Conservation (phyloP, 1,140 invertebrate genomes). For the Oedothorax gibbosus region DNA sequence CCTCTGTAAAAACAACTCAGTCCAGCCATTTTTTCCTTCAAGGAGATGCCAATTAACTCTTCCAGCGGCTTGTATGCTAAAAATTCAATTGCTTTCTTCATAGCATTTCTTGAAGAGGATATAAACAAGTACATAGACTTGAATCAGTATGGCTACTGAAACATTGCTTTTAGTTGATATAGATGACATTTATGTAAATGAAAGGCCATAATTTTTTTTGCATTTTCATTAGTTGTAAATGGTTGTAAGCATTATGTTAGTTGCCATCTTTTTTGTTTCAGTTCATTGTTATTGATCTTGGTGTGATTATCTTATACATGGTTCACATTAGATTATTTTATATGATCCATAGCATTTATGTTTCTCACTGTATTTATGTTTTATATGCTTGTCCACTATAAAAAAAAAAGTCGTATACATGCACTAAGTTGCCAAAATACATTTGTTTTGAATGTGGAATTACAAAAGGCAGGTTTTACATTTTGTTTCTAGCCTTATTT, state of each 20-base stretch:
- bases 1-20: slow-evolving; percentile 50
- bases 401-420: slow-evolving; percentile 35
- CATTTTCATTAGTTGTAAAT: slow-evolving; percentile 59
- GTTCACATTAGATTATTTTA: slow-evolving; percentile 48
- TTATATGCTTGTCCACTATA: slow-evolving; percentile 50
- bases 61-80: slow-evolving; percentile 49
- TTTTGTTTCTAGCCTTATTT: slow-evolving; percentile 17
- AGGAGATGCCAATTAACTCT: slow-evolving; percentile 56
- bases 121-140: slow-evolving; percentile 41
- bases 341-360: slow-evolving; percentile 51
- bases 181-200: slow-evolving; percentile 59
- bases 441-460: slow-evolving; percentile 37
- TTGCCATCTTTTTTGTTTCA: slow-evolving; percentile 50
- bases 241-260: slow-evolving; percentile 54
- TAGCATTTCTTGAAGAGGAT: slow-evolving; percentile 45
- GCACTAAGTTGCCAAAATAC: slow-evolving; percentile 58
- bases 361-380: slow-evolving; percentile 60
- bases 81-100: slow-evolving; percentile 43
- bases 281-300: slow-evolving; percentile 15
- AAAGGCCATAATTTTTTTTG: slow-evolving; percentile 33
- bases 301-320: slow-evolving; percentile 38
- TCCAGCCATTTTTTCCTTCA: slow-evolving; percentile 51
- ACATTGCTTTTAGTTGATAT: slow-evolving; percentile 53
- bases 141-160: slow-evolving; percentile 48
- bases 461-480: slow-evolving; percentile 23